A percentile compares a stretch with the other conserved stretches of the same genome.
phyloP scores from a whole-genome alignment of 2,113 vertebrate genomes.

The Ondatra zibethicus region DNA sequence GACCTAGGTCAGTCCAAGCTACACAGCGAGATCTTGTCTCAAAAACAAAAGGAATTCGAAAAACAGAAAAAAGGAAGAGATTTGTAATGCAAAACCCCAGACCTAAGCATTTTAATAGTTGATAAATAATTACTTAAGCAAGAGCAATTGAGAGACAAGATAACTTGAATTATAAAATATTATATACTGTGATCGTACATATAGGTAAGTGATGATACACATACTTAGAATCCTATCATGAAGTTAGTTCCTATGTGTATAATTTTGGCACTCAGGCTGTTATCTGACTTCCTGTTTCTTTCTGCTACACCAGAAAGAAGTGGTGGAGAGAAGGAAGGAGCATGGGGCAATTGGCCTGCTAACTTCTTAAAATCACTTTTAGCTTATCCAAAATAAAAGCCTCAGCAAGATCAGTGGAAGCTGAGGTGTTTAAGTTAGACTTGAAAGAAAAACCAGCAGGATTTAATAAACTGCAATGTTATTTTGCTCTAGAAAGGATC shows the following conservation, averaged over 20 bases:
- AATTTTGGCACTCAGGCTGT: neutral
- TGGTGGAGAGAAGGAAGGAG: neutral
- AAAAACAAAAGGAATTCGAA: neutral
- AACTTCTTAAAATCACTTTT: neutral
- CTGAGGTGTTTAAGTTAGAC: neutral
- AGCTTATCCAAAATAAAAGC: neutral
- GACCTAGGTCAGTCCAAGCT: neutral
- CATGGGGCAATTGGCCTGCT: neutral
- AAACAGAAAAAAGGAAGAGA: neutral
- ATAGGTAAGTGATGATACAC: neutral
- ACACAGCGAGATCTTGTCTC: neutral
- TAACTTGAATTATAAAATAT: neutral
- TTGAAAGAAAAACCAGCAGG: neutral
- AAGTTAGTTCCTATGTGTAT: neutral
- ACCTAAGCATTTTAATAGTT: neutral
- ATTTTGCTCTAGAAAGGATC: neutral
- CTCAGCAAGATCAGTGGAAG: neutral
- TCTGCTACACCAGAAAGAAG: neutral
- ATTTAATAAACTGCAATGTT: neutral
- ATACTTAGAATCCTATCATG: neutral
- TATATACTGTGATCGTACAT: neutral
- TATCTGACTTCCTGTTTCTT: neutral
- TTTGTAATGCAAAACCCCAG: neutral
- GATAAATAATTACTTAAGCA: neutral
- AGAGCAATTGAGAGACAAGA: neutral